A percentile compares a stretch with the other conserved stretches of the same genome.
phyloP scores from a whole-genome alignment of 2,888 invertebrate genomes.

The Hydrotaea cyrtoneurina region DNA sequence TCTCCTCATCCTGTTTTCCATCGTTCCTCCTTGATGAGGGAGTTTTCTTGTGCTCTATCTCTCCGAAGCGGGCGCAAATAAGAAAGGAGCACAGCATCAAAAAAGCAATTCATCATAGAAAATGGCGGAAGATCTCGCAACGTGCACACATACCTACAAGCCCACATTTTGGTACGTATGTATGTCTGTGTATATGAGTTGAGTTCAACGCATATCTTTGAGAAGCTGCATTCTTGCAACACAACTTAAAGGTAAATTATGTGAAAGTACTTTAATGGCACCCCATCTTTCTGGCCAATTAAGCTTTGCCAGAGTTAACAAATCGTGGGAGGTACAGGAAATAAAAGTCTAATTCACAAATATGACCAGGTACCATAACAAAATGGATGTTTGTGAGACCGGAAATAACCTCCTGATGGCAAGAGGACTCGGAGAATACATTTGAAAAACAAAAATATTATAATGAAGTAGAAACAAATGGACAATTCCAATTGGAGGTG shows the following conservation, averaged over 20 bases:
- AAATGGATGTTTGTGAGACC: too few relatives aligned
- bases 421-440: too few relatives aligned
- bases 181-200: too few relatives aligned
- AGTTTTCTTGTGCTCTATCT: constrained; percentile 53
- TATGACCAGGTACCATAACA: too few relatives aligned
- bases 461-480: too few relatives aligned
- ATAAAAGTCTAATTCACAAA: too few relatives aligned
- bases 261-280: constrained; percentile 1
- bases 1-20: constrained; percentile 20
- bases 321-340: too few relatives aligned
- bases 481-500: too few relatives aligned
- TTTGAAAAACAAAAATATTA: too few relatives aligned
- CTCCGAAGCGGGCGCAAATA: constrained; percentile 4
- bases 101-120: constrained; percentile 80
- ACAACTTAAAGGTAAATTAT: neutral
- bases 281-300: neutral
- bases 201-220: constrained; percentile 4
- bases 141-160: constrained; percentile 28
- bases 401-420: too few relatives aligned
- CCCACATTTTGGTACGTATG: neutral
- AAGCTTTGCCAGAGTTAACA: neutral
- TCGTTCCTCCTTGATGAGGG: constrained; percentile 47
- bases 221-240: neutral
- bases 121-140: constrained; percentile 75
- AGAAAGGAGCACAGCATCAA: constrained; percentile 55